Conservation (phyloP, 1,140 invertebrate species). For the Drosophila funebris region DNA sequence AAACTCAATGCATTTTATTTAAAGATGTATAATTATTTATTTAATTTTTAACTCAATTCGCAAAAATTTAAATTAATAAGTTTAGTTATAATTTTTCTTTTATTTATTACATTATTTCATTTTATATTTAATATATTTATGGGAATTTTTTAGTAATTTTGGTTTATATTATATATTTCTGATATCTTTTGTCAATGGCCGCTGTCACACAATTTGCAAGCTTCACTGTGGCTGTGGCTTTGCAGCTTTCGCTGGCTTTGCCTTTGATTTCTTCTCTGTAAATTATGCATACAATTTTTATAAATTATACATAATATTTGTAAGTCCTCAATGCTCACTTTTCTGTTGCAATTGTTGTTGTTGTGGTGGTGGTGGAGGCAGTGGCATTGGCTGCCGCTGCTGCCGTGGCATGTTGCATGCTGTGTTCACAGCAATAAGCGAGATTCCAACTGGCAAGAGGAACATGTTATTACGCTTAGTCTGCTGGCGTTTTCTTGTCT, state of each 20-base stretch:
- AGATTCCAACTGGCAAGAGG: constrained; percentile 8
- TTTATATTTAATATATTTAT: too few species aligned
- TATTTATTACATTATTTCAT: too few species aligned
- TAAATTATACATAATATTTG: too few species aligned
- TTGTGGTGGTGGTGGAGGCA: background rate
- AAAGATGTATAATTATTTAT: too few species aligned
- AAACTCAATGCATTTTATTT: too few species aligned
- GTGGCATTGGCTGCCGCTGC: background rate
- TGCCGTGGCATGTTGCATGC: constrained; percentile 22
- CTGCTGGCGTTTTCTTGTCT: background rate
- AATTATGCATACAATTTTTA: background rate
- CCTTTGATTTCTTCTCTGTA: background rate
- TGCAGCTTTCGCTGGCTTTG: background rate
- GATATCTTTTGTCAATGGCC: too few species aligned
- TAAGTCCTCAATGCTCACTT: background rate
- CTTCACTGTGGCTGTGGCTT: background rate
- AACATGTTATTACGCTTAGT: constrained; percentile 17
- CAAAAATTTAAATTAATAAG: too few species aligned
- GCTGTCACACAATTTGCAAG: too few species aligned
- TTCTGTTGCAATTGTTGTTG: background rate
- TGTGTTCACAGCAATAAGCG: constrained; percentile 4
- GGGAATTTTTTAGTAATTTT: background rate
- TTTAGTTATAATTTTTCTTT: too few species aligned
- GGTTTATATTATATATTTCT: too few species aligned
- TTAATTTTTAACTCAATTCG: too few species aligned